phyloP scores from a whole-genome alignment of 2,113 vertebrate species.

The Phylloscopus whistleri region DNA sequence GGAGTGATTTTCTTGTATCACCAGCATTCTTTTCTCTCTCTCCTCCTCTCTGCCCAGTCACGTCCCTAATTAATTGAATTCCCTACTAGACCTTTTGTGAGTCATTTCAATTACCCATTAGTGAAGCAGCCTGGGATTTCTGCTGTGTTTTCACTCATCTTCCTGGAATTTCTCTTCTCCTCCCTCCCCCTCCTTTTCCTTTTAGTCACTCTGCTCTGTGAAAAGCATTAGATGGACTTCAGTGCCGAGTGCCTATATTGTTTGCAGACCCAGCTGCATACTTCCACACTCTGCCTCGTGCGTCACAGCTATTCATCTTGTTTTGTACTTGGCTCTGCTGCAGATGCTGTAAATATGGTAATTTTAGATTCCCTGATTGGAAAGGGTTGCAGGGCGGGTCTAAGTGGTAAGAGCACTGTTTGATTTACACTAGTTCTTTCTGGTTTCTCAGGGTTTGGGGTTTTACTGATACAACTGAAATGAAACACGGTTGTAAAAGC shows the following conservation, averaged over 20 bases:
- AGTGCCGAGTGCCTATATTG: conserved; percentile 66
- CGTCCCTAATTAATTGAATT: conserved; percentile 74
- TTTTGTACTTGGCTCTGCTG: conserved; percentile 72
- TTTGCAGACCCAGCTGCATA: conserved; percentile 67
- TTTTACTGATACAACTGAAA: background rate
- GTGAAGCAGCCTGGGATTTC: conserved; percentile 66
- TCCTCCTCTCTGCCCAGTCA: conserved; percentile 54
- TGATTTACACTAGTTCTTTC: conserved; percentile 50
- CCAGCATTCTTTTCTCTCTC: conserved; percentile 50
- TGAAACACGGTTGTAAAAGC: background rate
- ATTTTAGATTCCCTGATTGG: conserved; percentile 79
- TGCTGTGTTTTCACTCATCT: conserved; percentile 66
- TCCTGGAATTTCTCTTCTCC: conserved; percentile 68
- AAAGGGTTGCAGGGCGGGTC: conserved; percentile 60
- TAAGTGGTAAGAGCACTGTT: conserved; percentile 41
- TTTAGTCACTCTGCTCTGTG: conserved; percentile 66
- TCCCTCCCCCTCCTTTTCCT: conserved; percentile 33
- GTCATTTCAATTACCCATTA: conserved; percentile 74
- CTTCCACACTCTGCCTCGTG: conserved; percentile 65
- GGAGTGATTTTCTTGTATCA: conserved; percentile 43
- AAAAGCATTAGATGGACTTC: conserved; percentile 68
- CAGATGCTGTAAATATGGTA: conserved; percentile 78
- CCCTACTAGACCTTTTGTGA: conserved; percentile 69
- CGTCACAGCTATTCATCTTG: conserved; percentile 78
- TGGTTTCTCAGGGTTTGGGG: conserved; percentile 10